Conservation (phyloP, 2,888 invertebrate species). For the Stegana nigrithorax region DNA sequence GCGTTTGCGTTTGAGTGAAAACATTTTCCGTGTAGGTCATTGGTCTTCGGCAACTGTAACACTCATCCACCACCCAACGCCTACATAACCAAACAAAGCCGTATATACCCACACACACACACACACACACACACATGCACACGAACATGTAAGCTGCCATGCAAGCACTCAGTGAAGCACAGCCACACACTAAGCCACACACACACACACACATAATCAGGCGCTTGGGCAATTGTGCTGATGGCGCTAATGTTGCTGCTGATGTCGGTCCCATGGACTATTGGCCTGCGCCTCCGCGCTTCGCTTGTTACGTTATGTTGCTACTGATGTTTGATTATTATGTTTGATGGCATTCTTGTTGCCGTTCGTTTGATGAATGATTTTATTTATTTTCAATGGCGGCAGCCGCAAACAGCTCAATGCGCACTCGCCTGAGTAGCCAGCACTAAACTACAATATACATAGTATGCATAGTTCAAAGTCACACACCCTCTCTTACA, state of each 20-base stretch:
- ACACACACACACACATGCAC: background rate
- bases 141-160: background rate
- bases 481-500: too few species aligned
- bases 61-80: too few species aligned
- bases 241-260: slow-evolving; percentile 9
- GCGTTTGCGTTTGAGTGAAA: slow-evolving; percentile 58
- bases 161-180: too few species aligned
- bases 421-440: too few species aligned
- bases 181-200: slow-evolving; percentile 16
- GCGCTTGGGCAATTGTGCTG: background rate
- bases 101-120: background rate
- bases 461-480: too few species aligned
- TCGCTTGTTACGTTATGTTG: slow-evolving; percentile 55
- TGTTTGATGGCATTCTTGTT: slow-evolving; percentile 52
- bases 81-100: too few species aligned
- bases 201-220: slow-evolving; percentile 21
- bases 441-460: too few species aligned
- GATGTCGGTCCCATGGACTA: slow-evolving; percentile 1
- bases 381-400: slow-evolving; percentile 42
- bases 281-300: slow-evolving; percentile 22
- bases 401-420: background rate
- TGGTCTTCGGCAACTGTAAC: slow-evolving; percentile 26
- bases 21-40: slow-evolving; percentile 55
- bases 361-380: slow-evolving; percentile 52
- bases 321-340: slow-evolving; percentile 58